Percentiles rank a stretch among this genome's conserved stretches.
Evolutionary conservation across 2,113 vertebrate species (phyloP).

Genomic region (Onychorhynchus coronatus): DNA sequence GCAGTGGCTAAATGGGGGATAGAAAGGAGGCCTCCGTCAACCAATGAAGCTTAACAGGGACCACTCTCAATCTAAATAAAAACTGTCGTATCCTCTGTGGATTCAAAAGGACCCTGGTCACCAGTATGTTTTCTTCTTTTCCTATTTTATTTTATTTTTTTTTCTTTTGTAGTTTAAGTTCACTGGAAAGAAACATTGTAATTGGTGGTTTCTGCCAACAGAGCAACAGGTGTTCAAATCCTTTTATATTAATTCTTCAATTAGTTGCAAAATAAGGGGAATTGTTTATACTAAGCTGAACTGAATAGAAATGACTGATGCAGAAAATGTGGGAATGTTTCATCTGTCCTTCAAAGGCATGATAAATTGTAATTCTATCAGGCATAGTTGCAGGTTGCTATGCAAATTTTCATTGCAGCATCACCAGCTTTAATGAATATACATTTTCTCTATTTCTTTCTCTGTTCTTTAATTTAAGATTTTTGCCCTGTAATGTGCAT

Average conservation of each 20-base stretch:
- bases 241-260: conserved; percentile 61
- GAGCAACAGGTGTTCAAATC: conserved; percentile 55
- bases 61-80: not conserved
- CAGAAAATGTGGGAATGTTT: conserved; percentile 50
- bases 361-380: conserved; percentile 29
- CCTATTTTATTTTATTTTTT: not conserved
- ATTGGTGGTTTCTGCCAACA: conserved; percentile 42
- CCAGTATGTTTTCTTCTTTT: not conserved
- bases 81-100: not conserved
- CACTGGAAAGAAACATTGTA: not conserved
- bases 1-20: not conserved
- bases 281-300: conserved; percentile 50
- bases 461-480: not conserved
- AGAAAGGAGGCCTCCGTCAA: not conserved
- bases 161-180: conserved; percentile 7
- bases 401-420: not conserved
- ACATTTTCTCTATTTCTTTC: not conserved
- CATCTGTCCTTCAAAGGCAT: conserved; percentile 11
- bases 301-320: conserved; percentile 40
- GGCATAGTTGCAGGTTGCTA: not conserved
- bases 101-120: not conserved
- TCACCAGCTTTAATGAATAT: conserved; percentile 13
- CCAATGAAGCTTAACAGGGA: not conserved
- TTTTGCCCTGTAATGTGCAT: not conserved
- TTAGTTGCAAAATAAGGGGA: conserved; percentile 37